Conservation (phyloP, 2,888 invertebrate species). For the Drosophila infuscata region DNA sequence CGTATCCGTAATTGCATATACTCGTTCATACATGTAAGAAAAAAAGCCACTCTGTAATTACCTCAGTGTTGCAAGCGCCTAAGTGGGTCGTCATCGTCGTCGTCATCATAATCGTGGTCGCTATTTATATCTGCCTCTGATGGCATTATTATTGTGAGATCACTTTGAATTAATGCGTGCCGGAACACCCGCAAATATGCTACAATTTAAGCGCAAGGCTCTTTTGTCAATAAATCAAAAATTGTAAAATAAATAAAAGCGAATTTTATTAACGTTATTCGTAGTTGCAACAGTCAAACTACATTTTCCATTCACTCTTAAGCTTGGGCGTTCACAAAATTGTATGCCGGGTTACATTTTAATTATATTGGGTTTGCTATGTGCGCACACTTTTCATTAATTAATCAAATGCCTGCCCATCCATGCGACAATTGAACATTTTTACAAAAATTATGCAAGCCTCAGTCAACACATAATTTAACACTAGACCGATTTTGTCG, state of each 20-base stretch:
- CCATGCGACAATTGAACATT: slow-evolving; percentile 62
- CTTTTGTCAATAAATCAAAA: slow-evolving; percentile 7
- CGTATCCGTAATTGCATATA: slow-evolving; percentile 58
- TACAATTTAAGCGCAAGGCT: slow-evolving; percentile 28
- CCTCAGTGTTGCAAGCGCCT: slow-evolving; percentile 48
- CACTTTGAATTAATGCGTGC: slow-evolving; percentile 35
- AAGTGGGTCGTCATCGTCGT: slow-evolving; percentile 53
- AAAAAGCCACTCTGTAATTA: slow-evolving; percentile 42
- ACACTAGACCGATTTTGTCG: slow-evolving; percentile 76
- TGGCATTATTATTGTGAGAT: slow-evolving; percentile 14
- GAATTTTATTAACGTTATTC: neutral
- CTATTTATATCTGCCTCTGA: slow-evolving; percentile 25
- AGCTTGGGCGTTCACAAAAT: neutral
- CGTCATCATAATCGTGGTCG: neutral
- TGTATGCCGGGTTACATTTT: neutral
- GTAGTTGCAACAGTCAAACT: neutral
- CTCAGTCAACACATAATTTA: slow-evolving; percentile 61
- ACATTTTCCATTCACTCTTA: neutral
- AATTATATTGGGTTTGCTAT: slow-evolving; percentile 9
- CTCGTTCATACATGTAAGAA: slow-evolving; percentile 30
- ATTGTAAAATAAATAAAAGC: neutral
- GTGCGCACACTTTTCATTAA: slow-evolving; percentile 46
- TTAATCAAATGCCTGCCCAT: slow-evolving; percentile 64
- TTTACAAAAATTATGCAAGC: slow-evolving; percentile 49
- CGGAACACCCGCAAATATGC: slow-evolving; percentile 52